Percentiles rank a stretch among this genome's conserved stretches.
Conservation (phyloP, 2,113 vertebrate species). For the Camarhynchus parvulus region DNA sequence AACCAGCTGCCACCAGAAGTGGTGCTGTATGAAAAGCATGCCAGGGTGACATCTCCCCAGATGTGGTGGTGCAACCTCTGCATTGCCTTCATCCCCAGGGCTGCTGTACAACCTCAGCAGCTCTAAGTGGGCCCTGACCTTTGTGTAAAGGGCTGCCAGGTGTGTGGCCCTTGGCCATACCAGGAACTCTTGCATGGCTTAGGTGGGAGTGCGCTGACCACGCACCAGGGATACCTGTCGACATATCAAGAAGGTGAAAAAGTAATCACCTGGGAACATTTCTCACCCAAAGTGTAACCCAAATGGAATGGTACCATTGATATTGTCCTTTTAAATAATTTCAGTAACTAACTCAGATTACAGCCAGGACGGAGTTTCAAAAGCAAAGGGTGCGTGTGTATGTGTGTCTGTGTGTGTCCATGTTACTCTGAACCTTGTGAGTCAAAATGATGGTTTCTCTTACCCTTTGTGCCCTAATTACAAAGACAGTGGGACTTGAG, state of each 20-base stretch:
- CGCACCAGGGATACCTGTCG: too few species aligned
- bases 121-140: too few species aligned
- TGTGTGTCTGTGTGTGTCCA: rapidly evolving
- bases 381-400: rapidly evolving
- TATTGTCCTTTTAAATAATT: neutral
- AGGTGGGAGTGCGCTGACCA: neutral
- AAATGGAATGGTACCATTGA: too few species aligned
- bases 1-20: neutral
- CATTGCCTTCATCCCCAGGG: neutral
- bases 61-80: rapidly evolving
- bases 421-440: too few species aligned
- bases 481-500: neutral
- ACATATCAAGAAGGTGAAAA: neutral
- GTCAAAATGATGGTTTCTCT: neutral
- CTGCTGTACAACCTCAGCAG: rapidly evolving
- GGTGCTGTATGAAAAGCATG: rapidly evolving
- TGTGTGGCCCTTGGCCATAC: neutral
- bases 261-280: neutral
- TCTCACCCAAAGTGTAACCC: neutral
- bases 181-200: neutral
- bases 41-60: neutral
- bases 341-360: neutral
- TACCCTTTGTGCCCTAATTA: neutral
- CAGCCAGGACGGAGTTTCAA: neutral
- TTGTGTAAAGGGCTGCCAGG: neutral